Evolutionary conservation across 2,888 invertebrate genomes (phyloP).

Genomic region (Drosophila tanythrix): DNA sequence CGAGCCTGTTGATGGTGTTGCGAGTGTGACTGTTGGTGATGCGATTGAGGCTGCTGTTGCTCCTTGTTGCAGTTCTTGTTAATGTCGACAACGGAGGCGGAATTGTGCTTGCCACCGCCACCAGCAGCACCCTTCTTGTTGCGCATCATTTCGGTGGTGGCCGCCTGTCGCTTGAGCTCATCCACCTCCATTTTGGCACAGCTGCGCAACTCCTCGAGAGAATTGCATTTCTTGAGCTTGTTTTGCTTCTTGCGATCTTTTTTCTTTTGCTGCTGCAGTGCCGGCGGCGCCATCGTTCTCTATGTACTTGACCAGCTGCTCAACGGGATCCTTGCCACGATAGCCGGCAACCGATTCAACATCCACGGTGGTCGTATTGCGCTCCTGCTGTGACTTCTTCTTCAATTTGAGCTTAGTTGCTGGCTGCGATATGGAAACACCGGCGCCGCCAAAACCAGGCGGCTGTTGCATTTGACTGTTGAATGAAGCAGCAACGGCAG

Average conservation of each 20-base stretch:
- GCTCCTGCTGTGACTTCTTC: slow-evolving; percentile 87
- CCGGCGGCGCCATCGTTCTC: slow-evolving; percentile 86
- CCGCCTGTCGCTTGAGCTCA: slow-evolving; percentile 84
- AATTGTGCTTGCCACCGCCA: slow-evolving; percentile 68
- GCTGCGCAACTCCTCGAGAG: slow-evolving; percentile 91
- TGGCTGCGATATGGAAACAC: slow-evolving; percentile 45
- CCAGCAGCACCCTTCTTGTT: slow-evolving; percentile 56
- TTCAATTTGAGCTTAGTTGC: slow-evolving; percentile 74
- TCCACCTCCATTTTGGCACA: slow-evolving; percentile 91
- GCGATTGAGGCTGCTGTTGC: slow-evolving; percentile 31
- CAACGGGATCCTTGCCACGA: slow-evolving; percentile 91
- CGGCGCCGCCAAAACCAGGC: slow-evolving; percentile 19
- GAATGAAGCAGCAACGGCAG: slow-evolving; percentile 67
- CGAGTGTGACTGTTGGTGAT: slow-evolving; percentile 13
- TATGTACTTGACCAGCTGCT: slow-evolving; percentile 91
- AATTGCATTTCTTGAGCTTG: slow-evolving; percentile 89
- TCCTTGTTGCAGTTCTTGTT: slow-evolving; percentile 74
- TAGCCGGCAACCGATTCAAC: slow-evolving; percentile 90
- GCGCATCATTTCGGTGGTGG: slow-evolving; percentile 83
- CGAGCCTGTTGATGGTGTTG: slow-evolving; percentile 36
- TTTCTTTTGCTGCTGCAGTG: slow-evolving; percentile 83
- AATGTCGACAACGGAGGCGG: slow-evolving; percentile 76
- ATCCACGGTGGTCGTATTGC: slow-evolving; percentile 85
- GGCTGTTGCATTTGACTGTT: slow-evolving; percentile 61
- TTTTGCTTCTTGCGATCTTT: slow-evolving; percentile 86